Evolutionary conservation across 2,797 vertebrate genomes (phyloP).

Genomic region (Ciconia nigra): DNA sequence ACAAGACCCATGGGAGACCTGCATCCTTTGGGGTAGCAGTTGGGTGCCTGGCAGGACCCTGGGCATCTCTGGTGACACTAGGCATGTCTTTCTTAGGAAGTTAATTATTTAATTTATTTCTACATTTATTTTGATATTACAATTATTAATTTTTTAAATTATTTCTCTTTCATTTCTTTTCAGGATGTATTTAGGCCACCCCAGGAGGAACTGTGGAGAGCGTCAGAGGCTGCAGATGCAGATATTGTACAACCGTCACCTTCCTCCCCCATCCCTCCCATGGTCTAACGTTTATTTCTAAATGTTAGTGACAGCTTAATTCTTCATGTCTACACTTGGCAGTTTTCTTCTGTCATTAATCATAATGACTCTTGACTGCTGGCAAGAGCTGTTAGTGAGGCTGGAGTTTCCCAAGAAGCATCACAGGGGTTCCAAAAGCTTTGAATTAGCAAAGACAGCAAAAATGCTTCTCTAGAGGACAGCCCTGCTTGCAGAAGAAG

Average conservation of each 20-base stretch:
- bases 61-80: accelerated
- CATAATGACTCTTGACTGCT: neutral
- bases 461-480: neutral
- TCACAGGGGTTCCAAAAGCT: neutral
- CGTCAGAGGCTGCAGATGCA: neutral
- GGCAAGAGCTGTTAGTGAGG: constrained; percentile 10
- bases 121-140: neutral
- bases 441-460: neutral
- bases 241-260: accelerated
- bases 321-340: neutral
- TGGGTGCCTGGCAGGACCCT: neutral
- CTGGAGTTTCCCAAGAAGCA: neutral
- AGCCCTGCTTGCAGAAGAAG: neutral
- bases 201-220: neutral
- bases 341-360: constrained; percentile 14
- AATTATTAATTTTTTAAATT: neutral
- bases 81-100: neutral
- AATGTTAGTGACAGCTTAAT: constrained; percentile 11
- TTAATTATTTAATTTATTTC: neutral
- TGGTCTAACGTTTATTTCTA: neutral
- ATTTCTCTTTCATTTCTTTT: neutral
- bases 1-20: neutral
- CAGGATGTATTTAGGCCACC: neutral
- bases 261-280: neutral
- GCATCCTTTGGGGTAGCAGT: neutral